Percentiles rank a stretch among this genome's conserved stretches.
phyloP scores from a whole-genome alignment of 2,888 invertebrate species.

The Drosophila mayaguana region DNA sequence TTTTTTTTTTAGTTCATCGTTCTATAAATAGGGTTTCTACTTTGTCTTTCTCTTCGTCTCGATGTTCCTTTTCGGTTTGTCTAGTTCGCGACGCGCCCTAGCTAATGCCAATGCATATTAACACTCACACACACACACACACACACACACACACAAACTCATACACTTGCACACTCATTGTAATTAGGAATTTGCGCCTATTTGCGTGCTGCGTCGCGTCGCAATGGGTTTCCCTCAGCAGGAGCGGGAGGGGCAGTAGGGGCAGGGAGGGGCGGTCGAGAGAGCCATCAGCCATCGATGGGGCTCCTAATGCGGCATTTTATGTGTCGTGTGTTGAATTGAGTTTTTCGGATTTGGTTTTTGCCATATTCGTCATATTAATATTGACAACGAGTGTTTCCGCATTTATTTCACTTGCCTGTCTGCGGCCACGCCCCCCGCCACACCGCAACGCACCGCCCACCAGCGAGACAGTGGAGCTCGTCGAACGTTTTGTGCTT shows the following conservation, averaged over 20 bases:
- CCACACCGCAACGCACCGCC: not conserved
- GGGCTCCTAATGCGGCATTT: conserved; percentile 77
- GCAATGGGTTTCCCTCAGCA: conserved; percentile 14
- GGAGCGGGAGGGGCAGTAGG: not conserved
- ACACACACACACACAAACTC: conserved; percentile 9
- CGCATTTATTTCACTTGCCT: conserved; percentile 80
- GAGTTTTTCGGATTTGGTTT: conserved; percentile 80
- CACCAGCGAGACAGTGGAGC: conserved; percentile 2
- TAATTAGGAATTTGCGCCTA: conserved; percentile 78
- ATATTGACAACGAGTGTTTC: conserved; percentile 82
- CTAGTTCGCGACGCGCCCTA: conserved; percentile 39
- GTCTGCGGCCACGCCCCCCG: conserved; percentile 41
- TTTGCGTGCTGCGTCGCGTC: conserved; percentile 59
- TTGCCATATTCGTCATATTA: conserved; percentile 82
- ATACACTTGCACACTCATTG: conserved; percentile 15
- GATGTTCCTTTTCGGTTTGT: conserved; percentile 29
- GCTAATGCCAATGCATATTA: conserved; percentile 24
- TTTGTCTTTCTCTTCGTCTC: not conserved
- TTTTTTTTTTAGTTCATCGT: not conserved
- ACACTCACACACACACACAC: conserved; percentile 11
- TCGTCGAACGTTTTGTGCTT: conserved; percentile 67
- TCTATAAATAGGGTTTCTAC: conserved; percentile 3
- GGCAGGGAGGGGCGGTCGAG: not conserved
- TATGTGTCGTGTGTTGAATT: conserved; percentile 78
- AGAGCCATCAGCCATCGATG: conserved; percentile 27